phyloP scores from a whole-genome alignment of 2,113 vertebrate genomes.

The Nycticebus coucang region DNA sequence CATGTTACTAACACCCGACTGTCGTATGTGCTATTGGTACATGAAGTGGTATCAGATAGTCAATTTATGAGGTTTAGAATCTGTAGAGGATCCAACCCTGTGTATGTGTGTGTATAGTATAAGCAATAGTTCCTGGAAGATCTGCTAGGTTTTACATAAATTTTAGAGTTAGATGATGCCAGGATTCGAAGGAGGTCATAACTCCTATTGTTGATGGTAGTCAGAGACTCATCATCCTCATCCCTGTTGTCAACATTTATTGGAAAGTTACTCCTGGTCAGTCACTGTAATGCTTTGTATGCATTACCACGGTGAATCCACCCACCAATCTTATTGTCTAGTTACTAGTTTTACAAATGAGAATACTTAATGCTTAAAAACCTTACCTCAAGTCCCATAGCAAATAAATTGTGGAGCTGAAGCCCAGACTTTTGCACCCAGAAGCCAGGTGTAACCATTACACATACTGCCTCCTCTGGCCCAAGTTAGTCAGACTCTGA shows the following conservation, averaged over 20 bases:
- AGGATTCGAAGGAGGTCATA: not conserved
- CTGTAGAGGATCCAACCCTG: not conserved
- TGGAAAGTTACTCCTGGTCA: not conserved
- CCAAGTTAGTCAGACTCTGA: not conserved
- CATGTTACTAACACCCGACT: not conserved
- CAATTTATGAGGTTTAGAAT: not conserved
- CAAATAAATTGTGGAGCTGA: not conserved
- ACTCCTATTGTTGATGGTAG: not conserved
- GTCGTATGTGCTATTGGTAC: not conserved
- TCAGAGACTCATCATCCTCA: not conserved
- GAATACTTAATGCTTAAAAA: not conserved
- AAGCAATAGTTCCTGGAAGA: not conserved
- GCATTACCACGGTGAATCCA: not conserved
- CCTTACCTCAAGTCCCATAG: not conserved
- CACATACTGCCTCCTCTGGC: no score
- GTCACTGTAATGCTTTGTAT: not conserved
- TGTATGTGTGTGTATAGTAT: not conserved
- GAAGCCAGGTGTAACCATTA: not conserved
- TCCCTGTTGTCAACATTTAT: not conserved
- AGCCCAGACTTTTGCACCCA: not conserved
- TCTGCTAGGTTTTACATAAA: not conserved
- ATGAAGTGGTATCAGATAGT: not conserved
- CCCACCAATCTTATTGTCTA: not conserved
- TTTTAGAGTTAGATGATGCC: not conserved
- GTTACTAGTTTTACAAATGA: conserved; percentile 1